Evolutionary conservation across 2,797 vertebrate species (phyloP), one percentile per base, ranked within the genome.

Genomic region (Scolopax bukidnonensis): DNA sequence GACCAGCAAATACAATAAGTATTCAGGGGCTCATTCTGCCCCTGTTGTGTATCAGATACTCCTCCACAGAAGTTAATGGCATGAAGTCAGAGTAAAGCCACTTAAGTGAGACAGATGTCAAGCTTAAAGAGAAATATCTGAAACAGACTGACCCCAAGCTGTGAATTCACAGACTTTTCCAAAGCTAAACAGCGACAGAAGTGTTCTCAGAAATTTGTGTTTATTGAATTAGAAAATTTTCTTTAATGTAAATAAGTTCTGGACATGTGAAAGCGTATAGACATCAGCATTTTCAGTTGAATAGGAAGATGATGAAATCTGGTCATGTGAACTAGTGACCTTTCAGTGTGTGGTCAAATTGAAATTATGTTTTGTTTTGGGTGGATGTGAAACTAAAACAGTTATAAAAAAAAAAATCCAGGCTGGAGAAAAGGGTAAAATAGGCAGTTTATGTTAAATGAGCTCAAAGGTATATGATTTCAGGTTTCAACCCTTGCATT

Each of bases 311-410:
- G 78, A 77, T 67, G 60, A 77, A 79, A 50, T 69, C 67, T 60
- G 71, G 32, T 79, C 92, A 53, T 25, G 38, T 77, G 48, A 91
- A 61, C 32, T 60, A 92, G 28, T 59, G 92, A 61, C 86, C 84
- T 93, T 73, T 50, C 70, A 27, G 10, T 16, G 40, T 59, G 53
- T 32, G 70, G 36, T 68, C 56, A 65, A 38, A 78, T 64, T 40
- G 64, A 84, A 75, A 79, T 69, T 24, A 7, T 33, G 57, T 15
- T 87, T 89, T 89, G 40, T 54, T 92, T 91, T 70, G 43, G 21
- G 81, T 59, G 70, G 59, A 63, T 81, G 14, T 87, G 90, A 92
- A 92, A 96, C 84, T 40, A 43, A 85, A 95, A 92, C 10, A 15
- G 15, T 77, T 71, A 20, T 1, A 76, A 77, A 76, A 69, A 76